Conservation (phyloP, 2,888 invertebrate genomes). For the Aproaerema taeniolella region DNA sequence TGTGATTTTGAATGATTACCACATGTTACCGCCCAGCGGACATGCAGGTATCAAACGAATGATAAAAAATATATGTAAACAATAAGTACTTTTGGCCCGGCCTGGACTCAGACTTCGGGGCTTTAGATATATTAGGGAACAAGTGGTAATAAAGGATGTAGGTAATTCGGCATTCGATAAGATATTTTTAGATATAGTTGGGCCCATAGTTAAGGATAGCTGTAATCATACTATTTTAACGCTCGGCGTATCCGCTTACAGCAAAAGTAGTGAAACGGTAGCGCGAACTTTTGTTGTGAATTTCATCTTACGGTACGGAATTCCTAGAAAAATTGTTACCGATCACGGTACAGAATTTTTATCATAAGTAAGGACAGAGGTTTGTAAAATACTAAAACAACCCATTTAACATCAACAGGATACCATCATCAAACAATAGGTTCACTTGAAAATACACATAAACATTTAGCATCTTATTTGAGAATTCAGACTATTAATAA, state of each 20-base stretch:
- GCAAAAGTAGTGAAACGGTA: background rate
- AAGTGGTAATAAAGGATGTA: slow-evolving; percentile 11
- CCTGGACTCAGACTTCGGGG: background rate
- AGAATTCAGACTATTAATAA: slow-evolving; percentile 1
- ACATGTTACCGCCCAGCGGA: slow-evolving; percentile 5
- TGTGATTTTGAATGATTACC: slow-evolving; percentile 1
- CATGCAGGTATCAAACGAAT: slow-evolving; percentile 11
- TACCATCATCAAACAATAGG: slow-evolving; percentile 6
- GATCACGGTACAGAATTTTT: slow-evolving; percentile 6
- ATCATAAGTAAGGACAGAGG: slow-evolving; percentile 8
- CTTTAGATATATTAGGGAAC: slow-evolving; percentile 10
- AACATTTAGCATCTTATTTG: slow-evolving; percentile 2
- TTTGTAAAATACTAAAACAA: slow-evolving; percentile 6
- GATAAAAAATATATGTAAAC: background rate
- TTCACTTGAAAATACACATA: slow-evolving; percentile 7
- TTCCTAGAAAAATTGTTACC: background rate
- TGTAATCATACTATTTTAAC: slow-evolving; percentile 17
- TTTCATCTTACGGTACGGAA: slow-evolving; percentile 2
- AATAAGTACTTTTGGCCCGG: slow-evolving; percentile 1
- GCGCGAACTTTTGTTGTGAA: background rate
- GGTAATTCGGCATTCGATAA: slow-evolving; percentile 14
- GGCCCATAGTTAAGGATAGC: slow-evolving; percentile 30
- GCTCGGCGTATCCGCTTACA: slow-evolving; percentile 9
- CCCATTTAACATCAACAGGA: slow-evolving; percentile 2
- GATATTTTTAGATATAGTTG: slow-evolving; percentile 14